Percentiles rank a stretch among this genome's conserved stretches.
Conservation (phyloP, 2,797 vertebrate genomes). For the Hirundo rustica region DNA sequence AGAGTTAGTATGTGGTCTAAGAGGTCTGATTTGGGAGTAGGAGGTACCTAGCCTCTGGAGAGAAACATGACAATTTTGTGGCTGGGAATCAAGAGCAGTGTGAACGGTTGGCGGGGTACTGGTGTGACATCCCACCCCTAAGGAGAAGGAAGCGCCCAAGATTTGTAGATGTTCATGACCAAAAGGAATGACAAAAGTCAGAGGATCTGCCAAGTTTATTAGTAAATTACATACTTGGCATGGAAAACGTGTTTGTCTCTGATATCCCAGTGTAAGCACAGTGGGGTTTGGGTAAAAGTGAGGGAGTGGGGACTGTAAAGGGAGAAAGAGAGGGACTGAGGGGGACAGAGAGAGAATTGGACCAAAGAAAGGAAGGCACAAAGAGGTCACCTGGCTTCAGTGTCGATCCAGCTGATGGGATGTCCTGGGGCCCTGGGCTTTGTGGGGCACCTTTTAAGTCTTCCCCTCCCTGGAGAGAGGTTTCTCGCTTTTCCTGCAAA, state of each 20-base stretch:
- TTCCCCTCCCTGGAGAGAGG: background rate
- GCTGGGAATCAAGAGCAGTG: accelerated
- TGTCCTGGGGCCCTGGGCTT: no score
- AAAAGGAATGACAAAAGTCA: background rate
- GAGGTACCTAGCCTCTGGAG: background rate
- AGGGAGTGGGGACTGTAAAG: background rate
- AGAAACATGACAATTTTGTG: background rate
- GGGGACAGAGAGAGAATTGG: background rate
- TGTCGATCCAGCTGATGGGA: accelerated
- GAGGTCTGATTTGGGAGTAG: background rate
- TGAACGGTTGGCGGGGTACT: background rate
- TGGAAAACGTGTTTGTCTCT: background rate
- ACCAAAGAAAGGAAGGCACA: background rate
- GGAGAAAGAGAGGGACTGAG: background rate
- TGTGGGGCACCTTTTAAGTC: no score
- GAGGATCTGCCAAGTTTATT: background rate
- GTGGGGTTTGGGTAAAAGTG: background rate
- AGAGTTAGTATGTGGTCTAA: background rate
- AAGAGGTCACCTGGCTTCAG: background rate
- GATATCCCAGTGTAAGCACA: background rate
- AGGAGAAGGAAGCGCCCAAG: background rate
- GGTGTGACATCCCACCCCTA: background rate
- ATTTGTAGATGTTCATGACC: background rate
- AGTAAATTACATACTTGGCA: background rate
- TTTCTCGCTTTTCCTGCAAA: background rate